These are phyloP conservation scores for Drosophila eugracilis DNA, from an alignment of 1,140 invertebrate genomes.

Conservation along the genomic window DNA sequence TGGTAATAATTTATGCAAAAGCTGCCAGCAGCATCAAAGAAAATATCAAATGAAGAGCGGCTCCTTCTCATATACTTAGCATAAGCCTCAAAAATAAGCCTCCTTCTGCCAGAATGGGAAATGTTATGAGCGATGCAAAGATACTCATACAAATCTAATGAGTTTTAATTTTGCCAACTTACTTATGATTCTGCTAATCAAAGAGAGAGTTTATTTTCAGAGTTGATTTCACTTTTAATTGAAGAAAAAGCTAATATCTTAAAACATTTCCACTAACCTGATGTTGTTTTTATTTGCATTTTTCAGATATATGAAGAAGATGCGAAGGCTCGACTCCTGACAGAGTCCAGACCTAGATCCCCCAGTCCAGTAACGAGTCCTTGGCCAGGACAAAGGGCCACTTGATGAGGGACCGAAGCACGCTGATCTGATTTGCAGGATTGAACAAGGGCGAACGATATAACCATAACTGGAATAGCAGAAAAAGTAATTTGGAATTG, in stretches of 20 bases:
- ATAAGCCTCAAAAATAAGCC: constrained; percentile 11
- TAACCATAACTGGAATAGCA: constrained; percentile 63
- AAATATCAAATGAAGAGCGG: constrained; percentile 48
- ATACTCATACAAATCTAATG: too few relatives aligned
- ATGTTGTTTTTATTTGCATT: background rate
- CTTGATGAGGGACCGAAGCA: constrained; percentile 22
- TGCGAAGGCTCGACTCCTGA: constrained; percentile 52
- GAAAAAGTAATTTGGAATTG: constrained; percentile 77
- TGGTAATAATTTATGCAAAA: constrained; percentile 66
- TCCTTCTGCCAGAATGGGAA: background rate
- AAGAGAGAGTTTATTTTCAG: background rate
- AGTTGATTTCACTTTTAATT: too few relatives aligned
- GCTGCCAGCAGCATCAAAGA: constrained; percentile 43
- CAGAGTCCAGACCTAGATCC: constrained; percentile 43
- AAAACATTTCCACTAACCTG: too few relatives aligned
- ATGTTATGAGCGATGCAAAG: too few relatives aligned
- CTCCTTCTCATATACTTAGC: constrained; percentile 4
- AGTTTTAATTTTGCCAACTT: too few relatives aligned
- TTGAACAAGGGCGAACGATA: constrained; percentile 23
- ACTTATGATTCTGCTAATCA: too few relatives aligned
- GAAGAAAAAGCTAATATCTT: too few relatives aligned
- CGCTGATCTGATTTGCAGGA: constrained; percentile 56
- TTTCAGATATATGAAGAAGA: constrained; percentile 59
- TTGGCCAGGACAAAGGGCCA: constrained; percentile 7
- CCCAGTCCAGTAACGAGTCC: constrained; percentile 29